Base-by-base conservation (phyloP, 2,888 invertebrate species). In the Nycteola revayana region DNA sequence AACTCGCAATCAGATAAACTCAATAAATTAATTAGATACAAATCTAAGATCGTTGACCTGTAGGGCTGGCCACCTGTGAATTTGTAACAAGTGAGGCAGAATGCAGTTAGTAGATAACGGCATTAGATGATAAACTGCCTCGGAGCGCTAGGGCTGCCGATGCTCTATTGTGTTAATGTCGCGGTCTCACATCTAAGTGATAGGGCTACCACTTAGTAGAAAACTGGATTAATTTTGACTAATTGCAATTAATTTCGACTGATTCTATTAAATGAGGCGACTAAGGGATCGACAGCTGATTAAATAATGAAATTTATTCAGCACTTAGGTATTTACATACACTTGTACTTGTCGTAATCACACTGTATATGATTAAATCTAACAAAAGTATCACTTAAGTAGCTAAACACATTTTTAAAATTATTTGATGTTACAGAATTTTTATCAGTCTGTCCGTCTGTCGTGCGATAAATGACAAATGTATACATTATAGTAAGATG, bases 101-200 rank as follows among this genome's bases (percentile, higher is more conserved):
- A 58, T 59, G 62, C 65, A 55, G 62, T 64, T 62, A 60, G 55
- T 39, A 72, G 75, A 75, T 75, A 75, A 74, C 75, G 75, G 75
- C 52, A 65, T 55, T 42, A 69, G 65, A 71, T 73, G 75, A 75
- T 75, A 72, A 73, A 74, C 66, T 66, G 72, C 70, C 56, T 49
- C 49, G 49, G 49, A 60, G 57, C 42, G 2, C 4, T n/a, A 21
- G 21, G 21, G 21, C 21, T 21, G 21, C 21, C 7, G 21, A 5
- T 38, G 18, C 4, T 27, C 27, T 30, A 6, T 14, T 21, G 21
- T 21, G 21, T 21, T 21, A 21, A n/a, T 7, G n/a, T 21, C 7
- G 5, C 14, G 2, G 14, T 14, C 3, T 14, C 5, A 14, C 14
- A 14, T 14, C 14, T 2, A n/a, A n/a, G n/a, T n/a, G n/a, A n/a